Evolutionary conservation across 2,888 invertebrate genomes (phyloP).

Genomic region (Epinotia demarniana): DNA sequence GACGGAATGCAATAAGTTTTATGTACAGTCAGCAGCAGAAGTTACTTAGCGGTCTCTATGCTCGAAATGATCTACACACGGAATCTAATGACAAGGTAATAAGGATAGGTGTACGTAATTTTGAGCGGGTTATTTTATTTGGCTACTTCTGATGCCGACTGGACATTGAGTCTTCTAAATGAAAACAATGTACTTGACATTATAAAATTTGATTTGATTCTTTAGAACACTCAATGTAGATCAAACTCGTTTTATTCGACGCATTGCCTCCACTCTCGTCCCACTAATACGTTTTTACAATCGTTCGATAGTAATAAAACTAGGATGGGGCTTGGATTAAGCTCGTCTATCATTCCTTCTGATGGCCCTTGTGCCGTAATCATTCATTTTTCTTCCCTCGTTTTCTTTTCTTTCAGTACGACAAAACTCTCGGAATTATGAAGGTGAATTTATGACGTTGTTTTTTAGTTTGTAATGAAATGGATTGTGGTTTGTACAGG

Average conservation of each 20-base stretch:
- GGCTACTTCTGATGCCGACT: no score
- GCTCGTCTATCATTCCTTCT: conserved; percentile 84
- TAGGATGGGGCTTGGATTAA: conserved; percentile 82
- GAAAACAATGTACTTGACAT: no score
- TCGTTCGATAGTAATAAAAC: conserved; percentile 82
- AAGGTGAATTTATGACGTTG: conserved; percentile 27
- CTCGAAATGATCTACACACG: no score
- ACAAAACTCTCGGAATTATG: conserved; percentile 33
- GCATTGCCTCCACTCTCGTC: conserved; percentile 56
- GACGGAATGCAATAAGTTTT: no score
- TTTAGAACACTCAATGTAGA: not conserved
- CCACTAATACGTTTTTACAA: conserved; percentile 84
- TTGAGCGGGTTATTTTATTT: no score
- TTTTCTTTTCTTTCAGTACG: conserved; percentile 76
- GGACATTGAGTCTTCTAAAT: no score
- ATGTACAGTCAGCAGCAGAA: no score
- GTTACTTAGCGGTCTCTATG: no score
- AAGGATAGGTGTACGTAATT: no score
- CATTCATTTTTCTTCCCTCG: conserved; percentile 84
- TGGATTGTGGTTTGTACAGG: not conserved
- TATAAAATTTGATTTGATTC: not conserved
- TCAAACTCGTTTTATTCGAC: conserved; percentile 47
- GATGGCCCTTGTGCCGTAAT: conserved; percentile 84
- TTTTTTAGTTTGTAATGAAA: conserved; percentile 23
- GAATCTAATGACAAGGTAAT: no score